Evolutionary conservation across 1,140 invertebrate genomes (phyloP), one percentile per base, ranked within the genome.

Genomic region (Macrobrachium nipponense): DNA sequence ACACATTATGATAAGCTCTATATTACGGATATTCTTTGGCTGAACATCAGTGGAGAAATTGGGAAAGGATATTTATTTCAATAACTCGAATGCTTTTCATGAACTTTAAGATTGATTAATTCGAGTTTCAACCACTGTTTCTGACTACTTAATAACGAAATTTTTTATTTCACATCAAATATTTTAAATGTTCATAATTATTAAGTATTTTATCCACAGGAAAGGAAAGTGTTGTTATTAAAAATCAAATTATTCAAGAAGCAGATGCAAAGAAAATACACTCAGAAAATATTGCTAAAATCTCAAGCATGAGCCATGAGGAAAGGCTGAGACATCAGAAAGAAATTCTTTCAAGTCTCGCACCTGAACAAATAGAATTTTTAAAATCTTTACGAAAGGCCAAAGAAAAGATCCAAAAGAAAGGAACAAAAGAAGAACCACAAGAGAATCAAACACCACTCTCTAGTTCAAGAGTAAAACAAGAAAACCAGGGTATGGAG

Each of bases 221-320:
- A n/a, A 72, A n/a, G 12, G 44, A 73, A n/a, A 87, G 86, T 62
- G 58, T 27, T 59, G 43, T 83, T 61, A 58, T 87, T 20, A 36
- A 43, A 44, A 81, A 81, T 17, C 70, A 81, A 8, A 27, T n/a
- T 23, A 36, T 66, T 15, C 59, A 59, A 15, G 20, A 51, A 17
- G 60, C 61, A 36, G 86, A 87, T 27, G 59, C 64, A 20, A 36
- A 82, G 3, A 66, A 80, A 23, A 83, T 83, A 59, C 86, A 87
- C 23, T 15, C 73, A 17, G 76, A 87, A 73, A 87, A 83, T 68
- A 61, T 87, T 1, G 20, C 0, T 23, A 82, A 73, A 36, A 61
- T 87, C 59, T 36, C 75, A 5, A 72, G 64, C 64, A 72, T 87
- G 81, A 83, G 58, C 20, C 86, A 87, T 58, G 76, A 79, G 51